Base-by-base conservation (phyloP, 2,797 vertebrate genomes). In the Siniperca scherzeri region DNA sequence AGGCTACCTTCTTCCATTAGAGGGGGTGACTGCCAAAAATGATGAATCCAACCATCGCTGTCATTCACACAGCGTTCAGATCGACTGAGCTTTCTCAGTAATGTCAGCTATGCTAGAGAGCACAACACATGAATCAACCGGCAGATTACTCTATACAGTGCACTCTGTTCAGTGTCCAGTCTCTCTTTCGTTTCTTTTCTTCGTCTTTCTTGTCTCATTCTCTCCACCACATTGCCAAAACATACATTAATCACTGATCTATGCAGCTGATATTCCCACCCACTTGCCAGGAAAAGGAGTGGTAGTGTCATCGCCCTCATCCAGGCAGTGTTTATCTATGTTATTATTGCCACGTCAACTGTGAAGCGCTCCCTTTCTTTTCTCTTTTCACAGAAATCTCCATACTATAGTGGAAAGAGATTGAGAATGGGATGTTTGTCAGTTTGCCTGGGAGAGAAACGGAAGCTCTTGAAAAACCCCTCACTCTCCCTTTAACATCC, bases 221-320 rank as follows among this genome's bases (percentile, higher is more conserved):
- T 66, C 66, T 72, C 57, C 52, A 38, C 59, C 76, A 75, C 68
- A 57, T 68, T 74, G 62, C 65, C 78, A 82, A 80, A 87, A 81
- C 74, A 85, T 76, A 84, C 82, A 91, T 89, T 88, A 87, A 93
- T 86, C 87, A 86, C 82, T 91, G 90, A 94, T 94, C 87, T 42
- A 61, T 56, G 80, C 77, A 61, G 76, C 56, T 74, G 85, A 93
- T 93, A 88, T 86, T 90, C 77, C 85, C 83, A 36, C 79, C 74
- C 81, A 70, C 81, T 85, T 70, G 42, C 67, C 66, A 83, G 75
- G 62, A 82, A 75, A 78, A 65, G 42, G 69, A 84, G 74, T 57
- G 70, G 81, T 82, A 82, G 72, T 75, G 7, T 44, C 81, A 57
- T 67, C 22, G 10, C 69, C 84, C 70, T 78, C 81, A 62, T 70